These are phyloP conservation scores for Watsonalla cultraria DNA, from an alignment of 2,888 invertebrate genomes.

Conservation along the genomic window DNA sequence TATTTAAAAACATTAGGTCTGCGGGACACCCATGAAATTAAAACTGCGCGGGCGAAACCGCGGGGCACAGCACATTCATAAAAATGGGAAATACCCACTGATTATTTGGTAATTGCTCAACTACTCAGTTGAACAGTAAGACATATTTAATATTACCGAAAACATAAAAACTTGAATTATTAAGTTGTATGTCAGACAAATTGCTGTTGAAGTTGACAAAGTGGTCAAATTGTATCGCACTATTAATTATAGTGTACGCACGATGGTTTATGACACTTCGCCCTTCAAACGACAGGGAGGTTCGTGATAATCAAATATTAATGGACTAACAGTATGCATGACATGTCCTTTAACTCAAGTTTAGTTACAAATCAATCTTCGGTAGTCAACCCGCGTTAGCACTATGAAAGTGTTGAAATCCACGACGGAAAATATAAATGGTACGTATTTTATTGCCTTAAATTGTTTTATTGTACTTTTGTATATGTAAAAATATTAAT, in stretches of 20 bases:
- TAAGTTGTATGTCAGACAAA: background rate
- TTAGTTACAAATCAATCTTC: conserved; percentile 5
- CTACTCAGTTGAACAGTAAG: too few species aligned
- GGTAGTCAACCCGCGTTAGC: background rate
- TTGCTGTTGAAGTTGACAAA: background rate
- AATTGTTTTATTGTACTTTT: too few species aligned
- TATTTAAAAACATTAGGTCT: too few species aligned
- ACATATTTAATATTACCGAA: too few species aligned
- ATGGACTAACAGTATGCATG: conserved; percentile 9
- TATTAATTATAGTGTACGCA: conserved; percentile 4
- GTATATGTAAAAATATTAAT: too few species aligned
- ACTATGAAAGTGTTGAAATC: background rate
- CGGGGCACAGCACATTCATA: too few species aligned
- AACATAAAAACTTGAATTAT: too few species aligned
- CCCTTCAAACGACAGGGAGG: conserved; percentile 5
- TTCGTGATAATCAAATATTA: conserved; percentile 29
- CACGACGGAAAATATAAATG: background rate
- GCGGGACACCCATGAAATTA: too few species aligned
- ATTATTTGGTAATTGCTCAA: too few species aligned
- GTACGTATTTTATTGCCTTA: background rate
- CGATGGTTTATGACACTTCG: conserved; percentile 1
- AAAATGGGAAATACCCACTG: too few species aligned
- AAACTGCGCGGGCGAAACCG: too few species aligned
- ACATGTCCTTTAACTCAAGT: conserved; percentile 1
- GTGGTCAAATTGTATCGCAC: conserved; percentile 1